Evolutionary conservation across 2,113 vertebrate species (phyloP), one percentile per base, ranked within the genome.

Genomic region (Grammomys dolichurus): DNA sequence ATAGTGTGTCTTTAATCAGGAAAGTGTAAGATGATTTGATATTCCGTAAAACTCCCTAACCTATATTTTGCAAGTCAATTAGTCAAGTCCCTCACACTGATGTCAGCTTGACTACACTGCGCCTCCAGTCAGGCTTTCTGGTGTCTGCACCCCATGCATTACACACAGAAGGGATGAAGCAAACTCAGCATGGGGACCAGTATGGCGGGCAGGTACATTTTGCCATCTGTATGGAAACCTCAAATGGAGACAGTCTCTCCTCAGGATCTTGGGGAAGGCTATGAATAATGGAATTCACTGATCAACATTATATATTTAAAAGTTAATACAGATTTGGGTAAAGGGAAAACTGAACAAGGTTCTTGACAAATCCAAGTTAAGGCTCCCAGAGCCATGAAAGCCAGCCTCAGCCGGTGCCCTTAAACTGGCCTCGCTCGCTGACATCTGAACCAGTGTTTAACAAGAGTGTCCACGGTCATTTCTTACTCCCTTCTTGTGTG

Each of bases 61-160:
- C 97, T 97, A 88, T 96, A 97, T 95, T 97, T 97, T 97, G 86
- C 96, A 97, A 97, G 97, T 96, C 93, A 96, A 97, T 97, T 95
- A 97, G 78, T 86, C 80, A 92, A 96, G 63, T 65, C 90, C 94
- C 85, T 80, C 1, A 0, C 7, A 5, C 90, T 93, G 89, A 90
- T 54, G 94, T 94, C 87, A 80, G 94, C 60, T 31, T 8, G 10
- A 67, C 84, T 82, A 82, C 28, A n/a, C 10, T 91, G 93, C 58
- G 81, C 80, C 88, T 96, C 94, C 76, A 88, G 92, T 10, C 67
- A 76, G 91, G 87, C 67, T 96, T 95, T 90, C 0, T 20, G 93
- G 93, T 70, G 46, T n/a, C 92, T 93, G 73, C 0, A 1, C 88
- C 87, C 87, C 67, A 67, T 56, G 73, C 13, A 5, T 73, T 86